Percentiles rank a stretch among this genome's conserved stretches.
These are phyloP conservation scores for Chauna torquata DNA, from an alignment of 2,113 vertebrate genomes.

Conservation along the genomic window DNA sequence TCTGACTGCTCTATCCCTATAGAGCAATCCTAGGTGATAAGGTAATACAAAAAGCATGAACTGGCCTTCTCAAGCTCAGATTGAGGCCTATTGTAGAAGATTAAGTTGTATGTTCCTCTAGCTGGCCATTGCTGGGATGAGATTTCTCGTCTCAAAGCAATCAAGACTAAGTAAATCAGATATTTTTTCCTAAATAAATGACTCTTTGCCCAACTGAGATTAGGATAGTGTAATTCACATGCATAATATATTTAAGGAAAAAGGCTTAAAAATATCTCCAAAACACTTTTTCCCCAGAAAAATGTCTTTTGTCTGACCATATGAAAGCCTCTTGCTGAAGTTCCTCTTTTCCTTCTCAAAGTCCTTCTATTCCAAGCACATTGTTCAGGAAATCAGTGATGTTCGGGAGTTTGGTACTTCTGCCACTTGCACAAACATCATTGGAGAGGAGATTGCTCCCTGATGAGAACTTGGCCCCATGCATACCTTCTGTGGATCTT, in stretches of 20 bases:
- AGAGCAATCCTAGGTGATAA: not conserved
- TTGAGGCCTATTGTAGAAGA: not conserved
- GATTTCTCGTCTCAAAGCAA: not conserved
- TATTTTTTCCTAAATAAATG: not conserved
- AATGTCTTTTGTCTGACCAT: fast-evolving
- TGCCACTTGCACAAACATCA: not conserved
- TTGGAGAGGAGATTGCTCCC: not conserved
- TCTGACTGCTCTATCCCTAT: not conserved
- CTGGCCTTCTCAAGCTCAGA: not conserved
- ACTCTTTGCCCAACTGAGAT: not conserved
- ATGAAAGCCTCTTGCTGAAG: not conserved
- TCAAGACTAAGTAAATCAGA: not conserved
- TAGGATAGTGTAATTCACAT: not conserved
- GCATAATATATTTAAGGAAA: not conserved
- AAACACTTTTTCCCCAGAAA: not conserved
- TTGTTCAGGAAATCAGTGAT: not conserved
- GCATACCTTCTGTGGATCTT: not conserved
- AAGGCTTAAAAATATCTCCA: not conserved
- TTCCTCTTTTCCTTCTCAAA: not conserved
- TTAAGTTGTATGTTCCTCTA: not conserved
- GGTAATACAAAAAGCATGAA: not conserved
- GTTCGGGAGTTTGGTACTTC: not conserved
- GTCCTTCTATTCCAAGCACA: not conserved
- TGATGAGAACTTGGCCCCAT: not conserved
- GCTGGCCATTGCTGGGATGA: not conserved